Evolutionary conservation across 2,888 invertebrate species (phyloP), one percentile per base, ranked within the genome.

Genomic region (Ernsta delagoae): DNA sequence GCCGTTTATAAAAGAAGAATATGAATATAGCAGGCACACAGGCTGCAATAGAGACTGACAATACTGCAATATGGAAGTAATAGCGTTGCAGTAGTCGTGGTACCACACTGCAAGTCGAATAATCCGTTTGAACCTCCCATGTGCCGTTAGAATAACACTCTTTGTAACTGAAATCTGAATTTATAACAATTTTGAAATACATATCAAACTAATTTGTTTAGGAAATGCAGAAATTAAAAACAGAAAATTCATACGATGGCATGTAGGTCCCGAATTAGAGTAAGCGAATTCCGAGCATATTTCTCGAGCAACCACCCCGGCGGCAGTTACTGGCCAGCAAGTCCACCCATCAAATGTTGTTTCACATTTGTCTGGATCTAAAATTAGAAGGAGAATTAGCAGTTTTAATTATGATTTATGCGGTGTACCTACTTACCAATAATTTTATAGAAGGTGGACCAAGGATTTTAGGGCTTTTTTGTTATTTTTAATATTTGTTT

Each of bases 261-360:
- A 94, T n/a, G 92, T 84, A 0, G 95, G 95, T 65, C 93, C 92
- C 0, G 80, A 73, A 63, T 92, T 92, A 31, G 94, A 94, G 75
- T 95, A 95, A 0, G 94, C 95, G 75, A 95, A 95, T 70, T 93
- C 93, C 0, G 95, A 94, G 79, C 96, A 96, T 0, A 93, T 82
- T 71, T 90, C 83, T n/a, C 77, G 78, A 0, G 88, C 88, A 0
- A 85, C 78, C 1, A 89, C 87, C 4, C 89, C 92, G 0, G 86
- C 83, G 16, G 86, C 78, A 0, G 93, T 87, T 6, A 86, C 79
- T 11, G 84, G 86, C 92, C 95, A 95, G 78, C 96, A 96, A 5
- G 93, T 93, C 95, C 95, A 96, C 0, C 93, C 95, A 73, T 96
- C 96, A 90, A 95, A 96, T 0, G 95, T 92, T 0, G 94, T 84